Conservation (phyloP, 2,113 vertebrate genomes). For the Martes martes region DNA sequence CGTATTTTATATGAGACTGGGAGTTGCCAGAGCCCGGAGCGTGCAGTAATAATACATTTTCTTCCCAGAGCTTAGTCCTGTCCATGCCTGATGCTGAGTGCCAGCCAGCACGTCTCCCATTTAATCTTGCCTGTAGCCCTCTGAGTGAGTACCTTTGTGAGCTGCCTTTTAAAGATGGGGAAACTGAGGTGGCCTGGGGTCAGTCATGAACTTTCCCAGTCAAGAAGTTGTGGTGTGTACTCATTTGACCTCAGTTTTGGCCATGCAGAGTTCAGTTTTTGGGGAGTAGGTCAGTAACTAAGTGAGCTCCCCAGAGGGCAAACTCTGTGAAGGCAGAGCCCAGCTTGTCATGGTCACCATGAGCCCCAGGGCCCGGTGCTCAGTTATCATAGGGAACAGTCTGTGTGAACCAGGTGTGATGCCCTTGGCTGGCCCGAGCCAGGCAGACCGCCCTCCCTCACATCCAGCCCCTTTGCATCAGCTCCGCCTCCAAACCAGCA, state of each 20-base stretch:
- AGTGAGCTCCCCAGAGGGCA: not conserved
- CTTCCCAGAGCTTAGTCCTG: not conserved
- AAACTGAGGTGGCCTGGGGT: not conserved
- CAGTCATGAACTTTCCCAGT: not conserved
- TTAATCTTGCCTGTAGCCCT: not conserved
- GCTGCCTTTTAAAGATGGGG: not conserved
- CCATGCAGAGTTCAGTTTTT: not conserved
- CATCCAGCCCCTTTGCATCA: too few relatives aligned
- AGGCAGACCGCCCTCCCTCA: not conserved
- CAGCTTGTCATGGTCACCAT: accelerated
- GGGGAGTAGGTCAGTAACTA: not conserved
- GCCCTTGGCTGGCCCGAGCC: not conserved
- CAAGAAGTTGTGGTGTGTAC: not conserved
- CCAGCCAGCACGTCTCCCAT: accelerated
- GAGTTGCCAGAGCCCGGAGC: not conserved
- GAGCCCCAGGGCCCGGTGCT: not conserved
- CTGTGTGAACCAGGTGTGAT: not conserved
- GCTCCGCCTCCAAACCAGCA: not conserved
- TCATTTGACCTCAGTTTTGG: not conserved
- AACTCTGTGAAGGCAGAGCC: not conserved
- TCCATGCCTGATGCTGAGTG: not conserved
- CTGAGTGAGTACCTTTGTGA: not conserved
- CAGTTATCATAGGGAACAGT: accelerated
- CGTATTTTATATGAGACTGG: too few relatives aligned
- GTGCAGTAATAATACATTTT: too few relatives aligned